These are phyloP conservation scores for Lepilemur septentrionalis DNA, from an alignment of 2,797 vertebrate species.

Conservation along the genomic window DNA sequence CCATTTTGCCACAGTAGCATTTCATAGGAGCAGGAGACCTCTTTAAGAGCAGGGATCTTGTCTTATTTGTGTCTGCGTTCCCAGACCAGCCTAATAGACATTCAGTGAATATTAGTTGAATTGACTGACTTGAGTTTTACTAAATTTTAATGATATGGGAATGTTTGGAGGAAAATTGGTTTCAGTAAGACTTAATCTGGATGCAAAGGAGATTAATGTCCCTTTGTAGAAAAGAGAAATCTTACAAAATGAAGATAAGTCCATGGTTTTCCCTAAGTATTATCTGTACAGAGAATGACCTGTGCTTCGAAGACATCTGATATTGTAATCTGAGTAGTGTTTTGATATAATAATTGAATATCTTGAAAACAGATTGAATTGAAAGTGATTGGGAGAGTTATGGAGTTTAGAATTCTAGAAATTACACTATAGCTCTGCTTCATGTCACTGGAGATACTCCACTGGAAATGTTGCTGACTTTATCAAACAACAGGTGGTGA, in stretches of 20 bases:
- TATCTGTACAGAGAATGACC: not conserved
- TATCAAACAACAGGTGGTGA: not conserved
- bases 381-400: not conserved
- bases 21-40: not conserved
- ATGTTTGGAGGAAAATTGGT: not conserved
- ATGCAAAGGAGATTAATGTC: not conserved
- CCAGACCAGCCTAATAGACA: not conserved
- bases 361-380: not conserved
- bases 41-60: not conserved
- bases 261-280: not conserved
- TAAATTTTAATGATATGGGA: constrained; percentile 45
- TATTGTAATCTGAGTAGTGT: not conserved
- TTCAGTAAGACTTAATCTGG: not conserved
- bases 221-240: not conserved
- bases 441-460: not conserved
- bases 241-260: constrained; percentile 27
- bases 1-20: not conserved
- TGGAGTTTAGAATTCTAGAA: not conserved
- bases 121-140: not conserved
- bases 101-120: not conserved
- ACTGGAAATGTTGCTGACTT: not conserved
- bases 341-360: not conserved
- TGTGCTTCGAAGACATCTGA: not conserved
- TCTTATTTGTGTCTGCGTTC: not conserved
- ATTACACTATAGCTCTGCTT: not conserved